Base-by-base conservation (phyloP, 1,140 invertebrate species). In the Doryteuthis pealeii region DNA sequence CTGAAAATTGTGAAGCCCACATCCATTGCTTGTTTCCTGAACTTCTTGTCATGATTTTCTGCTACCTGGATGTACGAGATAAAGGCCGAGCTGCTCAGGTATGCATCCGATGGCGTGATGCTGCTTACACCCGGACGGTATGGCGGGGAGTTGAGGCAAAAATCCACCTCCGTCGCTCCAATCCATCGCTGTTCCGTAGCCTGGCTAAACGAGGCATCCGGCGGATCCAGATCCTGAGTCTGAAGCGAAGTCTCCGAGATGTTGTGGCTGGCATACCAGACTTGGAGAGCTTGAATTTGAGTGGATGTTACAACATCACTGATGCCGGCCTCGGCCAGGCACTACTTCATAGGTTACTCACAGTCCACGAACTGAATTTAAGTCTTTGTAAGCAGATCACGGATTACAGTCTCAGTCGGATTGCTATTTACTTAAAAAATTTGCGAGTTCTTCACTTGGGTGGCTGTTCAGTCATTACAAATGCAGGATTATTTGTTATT, bases 321-420 rank as follows among this genome's bases (percentile, higher is more conserved):
- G 90, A 91, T 81, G 92, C 94, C 83, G 93, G 93, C n/a, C 88
- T 98, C 49, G 92, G 91, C 10, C 93, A 93, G 79, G 95, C 95
- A 0, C 93, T 97, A 81, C 90, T 90, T 43, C 89, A 91, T 15
- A 92, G 94, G 74, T 88, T 93, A 72, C 91, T 92, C 31, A 91
- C 91, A 22, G 89, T 98, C 2, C 93, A 92, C 67, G 90, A 92
- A 73, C 89, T 98, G 45, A 94, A 98, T 85, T 89, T 98, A 15
- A 96, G 94, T 5, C 89, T 98, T 67, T 98, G 96, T 89, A 98
- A 98, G 88, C 95, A 97, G 89, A 92, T 98, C 28, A 95, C 94
- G 0, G 96, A 98, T 87, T 91, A 91, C 0, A 93, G 94, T 33
- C 89, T 97, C 5, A 91, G 92, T 12, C 90, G 92, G 80, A 96